These are phyloP conservation scores for Pterobdella sp. DNA, from an alignment of 2,888 invertebrate genomes.

Conservation along the genomic window DNA sequence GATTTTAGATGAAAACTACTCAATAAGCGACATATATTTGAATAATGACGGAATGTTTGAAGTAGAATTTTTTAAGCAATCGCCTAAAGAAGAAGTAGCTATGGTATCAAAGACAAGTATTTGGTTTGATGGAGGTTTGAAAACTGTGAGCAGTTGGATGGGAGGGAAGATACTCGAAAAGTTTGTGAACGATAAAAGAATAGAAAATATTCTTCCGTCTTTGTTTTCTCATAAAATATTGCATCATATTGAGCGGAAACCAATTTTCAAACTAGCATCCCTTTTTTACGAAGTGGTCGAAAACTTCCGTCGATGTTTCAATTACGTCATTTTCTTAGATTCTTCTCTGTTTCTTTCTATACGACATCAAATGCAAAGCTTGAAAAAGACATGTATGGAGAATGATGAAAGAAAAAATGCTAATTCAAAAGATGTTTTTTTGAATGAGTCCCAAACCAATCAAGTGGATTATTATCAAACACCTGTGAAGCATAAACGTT, in stretches of 20 bases:
- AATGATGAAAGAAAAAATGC: not conserved
- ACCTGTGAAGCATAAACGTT: not conserved
- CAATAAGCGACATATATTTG: not conserved
- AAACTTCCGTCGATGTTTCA: not conserved
- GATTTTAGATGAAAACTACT: not conserved
- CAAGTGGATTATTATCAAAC: not conserved
- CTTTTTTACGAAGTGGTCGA: not conserved
- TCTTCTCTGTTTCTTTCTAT: not conserved
- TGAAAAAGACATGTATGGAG: not conserved
- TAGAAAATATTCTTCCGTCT: not conserved
- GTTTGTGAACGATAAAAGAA: not conserved
- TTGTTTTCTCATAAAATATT: not conserved
- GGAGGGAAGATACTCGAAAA: not conserved
- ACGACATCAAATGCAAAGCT: not conserved
- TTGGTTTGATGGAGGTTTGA: slow-evolving; percentile 2
- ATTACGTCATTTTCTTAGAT: not conserved
- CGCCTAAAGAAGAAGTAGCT: not conserved
- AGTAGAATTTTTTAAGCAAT: not conserved
- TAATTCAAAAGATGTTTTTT: not conserved
- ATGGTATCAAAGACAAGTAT: not conserved
- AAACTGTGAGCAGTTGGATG: not conserved
- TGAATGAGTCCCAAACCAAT: not conserved
- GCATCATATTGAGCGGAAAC: not conserved
- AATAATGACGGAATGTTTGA: not conserved
- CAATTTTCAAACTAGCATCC: not conserved